These are phyloP conservation scores for Todiramphus chloris DNA, from an alignment of 2,113 vertebrate species.

Conservation along the genomic window DNA sequence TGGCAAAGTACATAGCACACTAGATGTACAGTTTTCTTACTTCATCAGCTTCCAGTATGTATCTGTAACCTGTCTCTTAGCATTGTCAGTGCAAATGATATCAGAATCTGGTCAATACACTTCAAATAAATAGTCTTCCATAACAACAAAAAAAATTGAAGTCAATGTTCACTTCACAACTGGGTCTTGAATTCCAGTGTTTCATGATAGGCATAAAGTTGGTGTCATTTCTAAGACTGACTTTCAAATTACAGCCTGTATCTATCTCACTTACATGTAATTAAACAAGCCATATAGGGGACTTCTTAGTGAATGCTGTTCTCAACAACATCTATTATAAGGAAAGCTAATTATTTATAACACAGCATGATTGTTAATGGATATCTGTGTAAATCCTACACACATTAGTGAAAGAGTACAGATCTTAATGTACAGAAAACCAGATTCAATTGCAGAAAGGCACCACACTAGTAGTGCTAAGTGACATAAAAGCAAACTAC, in stretches of 20 bases:
- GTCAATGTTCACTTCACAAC: background rate
- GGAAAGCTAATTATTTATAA: constrained; percentile 46
- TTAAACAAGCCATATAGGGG: background rate
- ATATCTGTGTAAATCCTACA: background rate
- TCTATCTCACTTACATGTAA: background rate
- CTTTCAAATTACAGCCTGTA: background rate
- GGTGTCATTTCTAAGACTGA: background rate
- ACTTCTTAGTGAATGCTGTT: background rate
- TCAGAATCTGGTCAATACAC: background rate
- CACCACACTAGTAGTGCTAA: background rate
- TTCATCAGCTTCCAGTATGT: background rate
- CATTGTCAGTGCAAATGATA: background rate
- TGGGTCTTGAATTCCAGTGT: background rate
- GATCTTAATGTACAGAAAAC: background rate
- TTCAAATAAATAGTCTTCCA: background rate
- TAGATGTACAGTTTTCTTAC: background rate
- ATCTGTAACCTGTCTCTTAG: background rate
- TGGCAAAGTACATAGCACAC: background rate
- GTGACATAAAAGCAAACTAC: constrained; percentile 18
- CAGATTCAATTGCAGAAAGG: background rate
- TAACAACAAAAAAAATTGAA: background rate
- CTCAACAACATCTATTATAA: background rate
- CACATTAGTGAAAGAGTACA: background rate
- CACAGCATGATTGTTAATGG: constrained; percentile 20
- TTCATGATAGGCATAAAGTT: background rate